Evolutionary conservation across 2,113 vertebrate genomes (phyloP), one percentile per base, ranked within the genome.

Genomic region (Parus major): DNA sequence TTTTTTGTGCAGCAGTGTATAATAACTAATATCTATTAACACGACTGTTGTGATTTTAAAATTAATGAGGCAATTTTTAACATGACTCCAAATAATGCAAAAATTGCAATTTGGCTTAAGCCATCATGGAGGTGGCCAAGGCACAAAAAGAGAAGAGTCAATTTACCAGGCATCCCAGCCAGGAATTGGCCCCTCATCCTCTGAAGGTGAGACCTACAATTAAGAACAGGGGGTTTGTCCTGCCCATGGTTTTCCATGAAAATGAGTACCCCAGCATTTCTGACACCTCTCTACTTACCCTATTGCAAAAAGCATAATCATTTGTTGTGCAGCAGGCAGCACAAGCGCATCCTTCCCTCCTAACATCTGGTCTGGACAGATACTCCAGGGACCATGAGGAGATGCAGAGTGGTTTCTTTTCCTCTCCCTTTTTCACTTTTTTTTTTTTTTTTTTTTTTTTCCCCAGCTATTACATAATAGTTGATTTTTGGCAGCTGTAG

Each of bases 341-440:
- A 64, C 18, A 27, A 75, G 72, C 44, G 86, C 28, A 75, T 96
- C 93, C 88, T 90, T 93, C 76, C 92, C 90, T 90, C 82, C 64
- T 61, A 90, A 96, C 92, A 94, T 97, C 92, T 96, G 94, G 79
- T 81, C 80, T 88, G 79, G 60, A 78, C 10, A 90, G 93, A 94
- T 96, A 96, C 85, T 82, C 69, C n/a, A 70, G 76, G 65, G 88
- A 94, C 57, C 41, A 33, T 22, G 47, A 79, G 35, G 53, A 90
- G 85, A 86, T 73, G 28, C 25, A 88, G 63, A 82, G n/a, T n/a
- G 36, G 41, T 0, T 8, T 42, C 47, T 91, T 76, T 50, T 1
- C n/a, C 35, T 52, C 42, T 85, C 57, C 12, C 17, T 36, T 20
- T 82, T 56, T 57, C 13, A 8, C 16, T n/a, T 21, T 55, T 8